Base-by-base conservation (phyloP, 2,113 vertebrate species). In the Synodontis membranacea region DNA sequence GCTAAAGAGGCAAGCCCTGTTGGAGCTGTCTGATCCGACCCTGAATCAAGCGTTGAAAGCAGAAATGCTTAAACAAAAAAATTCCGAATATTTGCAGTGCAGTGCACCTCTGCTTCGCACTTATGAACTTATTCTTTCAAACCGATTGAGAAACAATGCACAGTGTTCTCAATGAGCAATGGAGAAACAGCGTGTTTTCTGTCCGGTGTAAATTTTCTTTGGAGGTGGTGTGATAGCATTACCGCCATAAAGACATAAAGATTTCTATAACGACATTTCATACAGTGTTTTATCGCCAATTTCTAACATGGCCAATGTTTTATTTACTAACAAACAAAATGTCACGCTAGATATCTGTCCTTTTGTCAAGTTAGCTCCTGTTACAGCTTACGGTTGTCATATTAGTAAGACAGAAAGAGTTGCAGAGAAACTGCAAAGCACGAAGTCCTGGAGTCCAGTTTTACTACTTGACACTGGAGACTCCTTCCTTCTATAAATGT, bases 1-100 rank as follows among this genome's bases (percentile, higher is more conserved):
- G 48, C 9, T 81, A 70, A 86, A 81, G 25, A 58, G 48, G 17
- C 1, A 5, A 42, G 21, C 21, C n/a, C 5, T 80, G n/a, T 17
- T 50, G 21, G 3, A 84, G 37, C 50, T 84, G 70, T 25, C 70
- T 44, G 56, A 52, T 66, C 74, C 52, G 74, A 37, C 56, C 84
- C 62, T 52, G 11, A 78, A 52, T 52, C 15, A 64, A 48, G 25
- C 21, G 37, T 21, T 62, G 72, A 50, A 42, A 78, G 31, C 28
- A 83, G 34, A 70, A 79, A 52, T 52, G 4, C 60, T 62, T 62
- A 31, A 64, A 64, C 46, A 48, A 14, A 10, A 50, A 50, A 50
- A 50, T 50, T 14, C 11, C 3, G 11, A 64, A 12, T 64, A 62
- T 58, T 23, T 58, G 28, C 17, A 54, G 5, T 79, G 50, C 44